Evolutionary conservation across 2,888 invertebrate species (phyloP).

Genomic region (Liodrosophila aerea): DNA sequence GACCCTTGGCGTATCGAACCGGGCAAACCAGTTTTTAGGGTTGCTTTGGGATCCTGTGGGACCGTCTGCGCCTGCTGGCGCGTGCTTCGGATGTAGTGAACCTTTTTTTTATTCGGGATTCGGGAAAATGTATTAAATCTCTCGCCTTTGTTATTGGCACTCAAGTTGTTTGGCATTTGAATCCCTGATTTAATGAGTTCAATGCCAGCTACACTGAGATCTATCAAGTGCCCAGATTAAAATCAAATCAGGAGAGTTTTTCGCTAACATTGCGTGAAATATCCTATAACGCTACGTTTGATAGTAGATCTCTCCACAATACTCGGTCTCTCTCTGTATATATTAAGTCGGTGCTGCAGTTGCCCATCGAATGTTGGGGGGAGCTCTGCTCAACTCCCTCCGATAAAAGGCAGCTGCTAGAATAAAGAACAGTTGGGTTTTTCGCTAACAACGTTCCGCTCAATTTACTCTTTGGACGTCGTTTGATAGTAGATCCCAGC

Average conservation of each 20-base stretch:
- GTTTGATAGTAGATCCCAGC: slow-evolving; percentile 62
- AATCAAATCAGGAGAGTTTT: slow-evolving; percentile 41
- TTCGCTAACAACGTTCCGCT: slow-evolving; percentile 65
- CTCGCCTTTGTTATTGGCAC: slow-evolving; percentile 39
- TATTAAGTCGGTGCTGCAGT: too few relatives aligned
- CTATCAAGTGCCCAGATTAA: slow-evolving; percentile 49
- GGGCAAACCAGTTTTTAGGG: slow-evolving; percentile 58
- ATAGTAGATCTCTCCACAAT: slow-evolving; percentile 52
- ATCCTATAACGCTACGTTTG: slow-evolving; percentile 45
- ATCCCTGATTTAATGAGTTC: slow-evolving; percentile 51
- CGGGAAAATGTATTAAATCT: slow-evolving; percentile 6
- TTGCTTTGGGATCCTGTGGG: slow-evolving; percentile 44
- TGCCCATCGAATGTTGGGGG: too few relatives aligned
- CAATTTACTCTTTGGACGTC: slow-evolving; percentile 24
- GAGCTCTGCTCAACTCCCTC: too few relatives aligned
- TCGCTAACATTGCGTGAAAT: slow-evolving; percentile 53
- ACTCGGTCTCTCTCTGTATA: too few relatives aligned
- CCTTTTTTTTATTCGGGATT: slow-evolving; percentile 18
- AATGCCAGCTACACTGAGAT: slow-evolving; percentile 33
- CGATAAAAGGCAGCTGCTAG: slow-evolving; percentile 35
- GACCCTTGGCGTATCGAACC: slow-evolving; percentile 18
- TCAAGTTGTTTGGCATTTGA: slow-evolving; percentile 38
- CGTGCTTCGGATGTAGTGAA: slow-evolving; percentile 52
- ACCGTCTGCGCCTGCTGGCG: slow-evolving; percentile 68
- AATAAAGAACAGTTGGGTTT: slow-evolving; percentile 54